A percentile compares a stretch with the other conserved stretches of the same genome.
phyloP scores from a whole-genome alignment of 2,797 vertebrate genomes.

The Dallia pectoralis region DNA sequence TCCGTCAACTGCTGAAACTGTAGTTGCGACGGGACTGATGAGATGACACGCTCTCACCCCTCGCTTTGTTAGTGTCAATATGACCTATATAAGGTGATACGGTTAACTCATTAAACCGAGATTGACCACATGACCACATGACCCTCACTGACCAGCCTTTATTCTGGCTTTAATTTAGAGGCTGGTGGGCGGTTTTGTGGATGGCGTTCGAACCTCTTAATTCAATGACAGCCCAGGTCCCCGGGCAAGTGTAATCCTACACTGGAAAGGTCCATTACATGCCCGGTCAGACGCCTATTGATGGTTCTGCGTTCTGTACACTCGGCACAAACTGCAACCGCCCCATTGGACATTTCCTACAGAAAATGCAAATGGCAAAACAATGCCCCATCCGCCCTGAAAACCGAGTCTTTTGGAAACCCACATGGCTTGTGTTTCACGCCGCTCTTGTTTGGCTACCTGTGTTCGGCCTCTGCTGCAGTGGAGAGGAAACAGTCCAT shows the following conservation, averaged over 20 bases:
- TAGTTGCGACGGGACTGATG: slow-evolving; percentile 7
- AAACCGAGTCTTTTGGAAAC: not conserved
- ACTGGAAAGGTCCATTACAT: not conserved
- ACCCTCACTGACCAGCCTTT: slow-evolving; percentile 37
- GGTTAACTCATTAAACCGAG: slow-evolving; percentile 31
- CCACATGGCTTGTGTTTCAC: slow-evolving; percentile 3
- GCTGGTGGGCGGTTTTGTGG: not conserved
- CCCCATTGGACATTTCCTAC: slow-evolving; percentile 9
- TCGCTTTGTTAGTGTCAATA: not conserved
- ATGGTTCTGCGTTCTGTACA: not conserved
- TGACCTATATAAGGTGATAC: slow-evolving; percentile 14
- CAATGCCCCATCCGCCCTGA: not conserved
- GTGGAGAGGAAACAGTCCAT: not conserved
- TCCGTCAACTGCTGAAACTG: not conserved
- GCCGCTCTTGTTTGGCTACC: not conserved
- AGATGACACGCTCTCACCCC: slow-evolving; percentile 2
- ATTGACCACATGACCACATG: slow-evolving; percentile 36
- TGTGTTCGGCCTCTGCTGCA: not conserved
- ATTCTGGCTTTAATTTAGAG: slow-evolving; percentile 20
- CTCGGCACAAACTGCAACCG: not conserved
- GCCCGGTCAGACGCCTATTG: not conserved
- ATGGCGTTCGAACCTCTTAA: not conserved
- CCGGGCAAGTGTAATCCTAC: slow-evolving; percentile 15
- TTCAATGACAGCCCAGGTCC: not conserved
- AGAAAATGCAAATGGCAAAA: slow-evolving; percentile 12